Evolutionary conservation across 2,888 invertebrate genomes (phyloP).

Genomic region (Cecidostiba fungosa): DNA sequence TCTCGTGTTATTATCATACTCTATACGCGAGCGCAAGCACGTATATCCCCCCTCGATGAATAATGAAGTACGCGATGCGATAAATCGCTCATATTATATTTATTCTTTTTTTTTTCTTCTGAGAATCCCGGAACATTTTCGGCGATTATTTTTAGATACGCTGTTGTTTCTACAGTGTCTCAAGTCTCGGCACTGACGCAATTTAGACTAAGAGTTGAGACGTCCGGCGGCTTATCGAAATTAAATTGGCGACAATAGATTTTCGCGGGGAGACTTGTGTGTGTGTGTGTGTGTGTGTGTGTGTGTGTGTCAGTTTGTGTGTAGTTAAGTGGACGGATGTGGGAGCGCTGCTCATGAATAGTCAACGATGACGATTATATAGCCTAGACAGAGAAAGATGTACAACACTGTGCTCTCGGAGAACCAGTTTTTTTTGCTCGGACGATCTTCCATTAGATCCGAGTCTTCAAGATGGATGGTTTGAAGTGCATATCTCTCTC

Average conservation of each 20-base stretch:
- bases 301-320: neutral
- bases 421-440: neutral
- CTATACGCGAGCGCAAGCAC: conserved; percentile 33
- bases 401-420: neutral
- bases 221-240: neutral
- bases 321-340: neutral
- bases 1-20: neutral
- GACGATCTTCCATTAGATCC: neutral
- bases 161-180: neutral
- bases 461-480: neutral
- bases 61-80: neutral
- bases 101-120: neutral
- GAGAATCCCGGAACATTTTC: neutral
- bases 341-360: conserved; percentile 32
- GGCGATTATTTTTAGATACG: conserved; percentile 19
- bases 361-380: conserved; percentile 8
- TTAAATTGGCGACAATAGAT: conserved; percentile 38
- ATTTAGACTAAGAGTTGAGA: neutral
- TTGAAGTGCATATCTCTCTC: neutral
- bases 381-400: neutral
- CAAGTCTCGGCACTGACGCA: neutral
- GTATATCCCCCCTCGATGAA: neutral
- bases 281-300: neutral
- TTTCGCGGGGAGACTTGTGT: neutral
- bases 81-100: neutral